A percentile compares a stretch with the other conserved stretches of the same genome.
phyloP scores from a whole-genome alignment of 2,797 vertebrate genomes.

The Benthosema pterotum region DNA sequence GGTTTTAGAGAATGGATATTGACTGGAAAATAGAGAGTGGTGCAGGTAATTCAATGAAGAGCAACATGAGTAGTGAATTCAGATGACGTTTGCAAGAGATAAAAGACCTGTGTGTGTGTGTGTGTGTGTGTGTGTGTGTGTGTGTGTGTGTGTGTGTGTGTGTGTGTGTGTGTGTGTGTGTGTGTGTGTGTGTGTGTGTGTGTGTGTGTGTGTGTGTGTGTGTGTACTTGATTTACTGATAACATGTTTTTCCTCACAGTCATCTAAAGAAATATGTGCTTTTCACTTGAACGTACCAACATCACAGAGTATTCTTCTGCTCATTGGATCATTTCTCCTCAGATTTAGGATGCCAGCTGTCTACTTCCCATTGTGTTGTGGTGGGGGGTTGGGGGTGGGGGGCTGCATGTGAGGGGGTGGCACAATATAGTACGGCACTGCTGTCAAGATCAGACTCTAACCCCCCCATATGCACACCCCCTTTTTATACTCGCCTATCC shows the following conservation, averaged over 20 bases:
- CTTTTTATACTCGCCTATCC: slow-evolving; percentile 9
- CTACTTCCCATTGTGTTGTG: slow-evolving; percentile 64
- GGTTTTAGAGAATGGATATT: slow-evolving; percentile 58
- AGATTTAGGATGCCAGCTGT: slow-evolving; percentile 73
- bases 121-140: not conserved
- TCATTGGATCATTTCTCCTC: slow-evolving; percentile 61
- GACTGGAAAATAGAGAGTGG: slow-evolving; percentile 65
- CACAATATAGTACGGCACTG: slow-evolving; percentile 52
- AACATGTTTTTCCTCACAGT: slow-evolving; percentile 3
- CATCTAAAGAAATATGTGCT: slow-evolving; percentile 53
- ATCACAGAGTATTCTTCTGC: slow-evolving; percentile 50
- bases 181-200: no score
- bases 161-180: no score
- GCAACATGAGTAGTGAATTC: slow-evolving; percentile 55
- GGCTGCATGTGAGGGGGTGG: slow-evolving; percentile 5
- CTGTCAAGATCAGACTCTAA: slow-evolving; percentile 56
- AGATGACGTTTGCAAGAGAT: slow-evolving; percentile 37
- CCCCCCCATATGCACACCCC: slow-evolving; percentile 20
- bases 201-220: not conserved
- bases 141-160: no score
- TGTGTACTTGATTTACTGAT: no score
- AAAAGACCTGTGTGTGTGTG: slow-evolving; percentile 7
- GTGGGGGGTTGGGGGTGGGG: not conserved
- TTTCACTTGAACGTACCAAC: slow-evolving; percentile 24
- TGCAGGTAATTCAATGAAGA: slow-evolving; percentile 68